Evolutionary conservation across 2,113 vertebrate genomes (phyloP), one percentile per base, ranked within the genome.

Genomic region (Scophthalmus maximus): DNA sequence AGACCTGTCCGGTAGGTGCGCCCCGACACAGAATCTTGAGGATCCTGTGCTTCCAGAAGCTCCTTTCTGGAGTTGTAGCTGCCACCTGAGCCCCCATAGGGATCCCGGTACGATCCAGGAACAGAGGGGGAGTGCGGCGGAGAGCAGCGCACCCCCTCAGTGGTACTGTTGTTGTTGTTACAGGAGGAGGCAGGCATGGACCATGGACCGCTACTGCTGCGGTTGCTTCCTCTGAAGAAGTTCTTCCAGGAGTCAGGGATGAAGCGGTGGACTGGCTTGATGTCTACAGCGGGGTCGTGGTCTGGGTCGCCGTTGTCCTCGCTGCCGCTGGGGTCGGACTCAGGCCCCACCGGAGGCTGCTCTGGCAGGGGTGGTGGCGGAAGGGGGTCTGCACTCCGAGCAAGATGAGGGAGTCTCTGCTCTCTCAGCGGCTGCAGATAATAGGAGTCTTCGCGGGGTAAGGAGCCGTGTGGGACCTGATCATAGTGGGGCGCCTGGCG

Each of bases 181-280:
- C 82, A 81, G 15, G 93, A 85, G 1, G 95, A 93, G 3, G 50
- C 77, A 0, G 93, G 82, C 82, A 93, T 91, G 22, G 94, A 95
- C 81, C 84, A 89, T 63, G n/a, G n/a, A n/a, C 87, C 83, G 29
- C 85, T 85, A 30, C 91, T 87, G 78, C 92, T 87, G 32, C 80
- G 82, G 36, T 81, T 87, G 17, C 84, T 90, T 0, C 92, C 94
- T 32, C 86, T 92, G 90, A 98, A 99, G 59, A 98, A 96, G 84
- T 95, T 95, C 85, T 98, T 99, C 97, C 96, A 98, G n/a, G 97
- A 98, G 84, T 98, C 96, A 0, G 97, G 97, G 81, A 99, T 92
- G 78, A 98, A 98, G 30, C 96, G 95, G 57, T 97, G 92, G 0
- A 99, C 92, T 0, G 97, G 97, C 76, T 98, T 98, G 42, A 98